Percentiles rank a stretch among this genome's conserved stretches.
Conservation (phyloP, 2,888 invertebrate genomes). For the Rambutsinella grinnellia region DNA sequence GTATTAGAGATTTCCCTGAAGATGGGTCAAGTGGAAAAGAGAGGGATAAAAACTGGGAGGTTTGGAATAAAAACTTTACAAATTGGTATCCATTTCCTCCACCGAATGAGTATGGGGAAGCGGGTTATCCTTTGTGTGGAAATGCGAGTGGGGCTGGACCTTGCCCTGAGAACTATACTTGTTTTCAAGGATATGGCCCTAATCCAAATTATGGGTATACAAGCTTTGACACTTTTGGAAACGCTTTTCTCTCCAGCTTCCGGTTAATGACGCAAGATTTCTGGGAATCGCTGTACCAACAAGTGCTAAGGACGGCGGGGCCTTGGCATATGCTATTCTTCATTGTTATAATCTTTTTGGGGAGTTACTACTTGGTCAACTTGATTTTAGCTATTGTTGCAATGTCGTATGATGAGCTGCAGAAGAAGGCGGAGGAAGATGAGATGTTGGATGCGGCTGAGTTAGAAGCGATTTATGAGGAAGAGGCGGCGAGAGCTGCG, state of each 20-base stretch:
- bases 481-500: too few species aligned
- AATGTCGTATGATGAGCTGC: conserved; percentile 99
- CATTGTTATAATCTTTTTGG: conserved; percentile 98
- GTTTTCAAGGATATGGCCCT: conserved; percentile 90
- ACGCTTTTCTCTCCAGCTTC: conserved; percentile 97
- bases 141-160: conserved; percentile 94
- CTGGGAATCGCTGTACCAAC: conserved; percentile 83
- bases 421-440: conserved; percentile 97
- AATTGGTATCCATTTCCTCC: conserved; percentile 72
- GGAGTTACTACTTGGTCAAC: conserved; percentile 98
- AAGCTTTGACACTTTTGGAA: conserved; percentile 97
- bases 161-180: conserved; percentile 89
- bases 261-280: conserved; percentile 99
- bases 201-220: conserved; percentile 98
- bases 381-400: conserved; percentile 99
- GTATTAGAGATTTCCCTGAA: conserved; percentile 86
- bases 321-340: conserved; percentile 99
- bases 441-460: conserved; percentile 85
- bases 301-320: conserved; percentile 94
- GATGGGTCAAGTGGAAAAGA: conserved; percentile 72
- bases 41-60: conserved; percentile 19
- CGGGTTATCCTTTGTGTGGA: conserved; percentile 86
- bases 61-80: conserved; percentile 29
- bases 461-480: too few species aligned
- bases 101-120: conserved; percentile 73